Conservation (phyloP, 2,113 vertebrate genomes). For the Pseudorectes ferrugineus region DNA sequence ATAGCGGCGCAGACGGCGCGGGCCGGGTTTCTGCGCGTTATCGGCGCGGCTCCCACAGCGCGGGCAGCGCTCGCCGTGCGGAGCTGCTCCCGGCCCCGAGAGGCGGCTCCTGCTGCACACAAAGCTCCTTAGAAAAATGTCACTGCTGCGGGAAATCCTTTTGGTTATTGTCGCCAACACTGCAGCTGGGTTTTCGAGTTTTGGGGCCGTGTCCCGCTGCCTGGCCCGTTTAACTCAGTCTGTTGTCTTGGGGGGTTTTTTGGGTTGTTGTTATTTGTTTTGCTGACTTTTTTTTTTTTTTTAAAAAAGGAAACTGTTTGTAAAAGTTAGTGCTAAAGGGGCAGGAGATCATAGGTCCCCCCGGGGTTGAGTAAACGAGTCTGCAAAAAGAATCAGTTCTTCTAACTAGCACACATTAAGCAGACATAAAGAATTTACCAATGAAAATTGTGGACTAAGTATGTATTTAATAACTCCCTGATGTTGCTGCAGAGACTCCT, state of each 20-base stretch:
- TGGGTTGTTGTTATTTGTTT: not conserved
- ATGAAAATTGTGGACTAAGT: conserved; percentile 55
- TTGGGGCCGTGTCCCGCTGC: not conserved
- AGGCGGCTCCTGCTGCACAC: not conserved
- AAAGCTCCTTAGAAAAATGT: not conserved
- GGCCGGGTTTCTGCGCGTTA: not conserved
- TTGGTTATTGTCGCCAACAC: not conserved
- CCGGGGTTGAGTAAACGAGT: conserved; percentile 58
- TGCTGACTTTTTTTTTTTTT: not conserved
- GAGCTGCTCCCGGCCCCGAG: not conserved
- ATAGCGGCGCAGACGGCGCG: not conserved
- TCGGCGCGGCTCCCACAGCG: not conserved
- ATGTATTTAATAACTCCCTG: conserved; percentile 57
- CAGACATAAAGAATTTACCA: conserved; percentile 65
- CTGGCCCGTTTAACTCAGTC: not conserved
- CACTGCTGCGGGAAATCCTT: not conserved
- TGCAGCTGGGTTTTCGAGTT: not conserved
- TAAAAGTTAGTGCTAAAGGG: conserved; percentile 70
- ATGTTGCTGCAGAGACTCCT: conserved; percentile 31
- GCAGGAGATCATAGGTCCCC: conserved; percentile 60
- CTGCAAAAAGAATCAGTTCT: conserved; percentile 69
- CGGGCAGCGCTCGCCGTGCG: not conserved
- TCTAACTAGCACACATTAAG: conserved; percentile 48
- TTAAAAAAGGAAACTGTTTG: conserved; percentile 43
- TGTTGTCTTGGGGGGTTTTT: not conserved